Percentiles rank a stretch among this genome's conserved stretches.
Conservation (phyloP, 2,113 vertebrate species). For the Falcunculus frontatus region DNA sequence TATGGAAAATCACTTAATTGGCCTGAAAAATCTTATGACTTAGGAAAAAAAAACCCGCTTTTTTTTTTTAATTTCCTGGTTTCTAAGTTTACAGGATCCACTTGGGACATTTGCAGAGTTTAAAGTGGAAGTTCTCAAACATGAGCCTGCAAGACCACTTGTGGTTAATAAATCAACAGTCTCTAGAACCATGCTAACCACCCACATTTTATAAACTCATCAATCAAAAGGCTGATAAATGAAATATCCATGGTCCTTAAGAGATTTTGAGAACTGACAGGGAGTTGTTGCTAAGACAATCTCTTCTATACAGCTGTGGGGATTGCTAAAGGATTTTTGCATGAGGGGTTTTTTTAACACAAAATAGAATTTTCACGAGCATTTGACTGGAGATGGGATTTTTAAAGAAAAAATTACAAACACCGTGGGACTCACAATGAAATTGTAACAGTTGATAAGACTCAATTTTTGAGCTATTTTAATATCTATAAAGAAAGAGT, state of each 20-base stretch:
- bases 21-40: not conserved
- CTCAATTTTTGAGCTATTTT: not conserved
- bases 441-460: not conserved
- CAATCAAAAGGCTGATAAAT: not conserved
- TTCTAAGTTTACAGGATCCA: not conserved
- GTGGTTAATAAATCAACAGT: not conserved
- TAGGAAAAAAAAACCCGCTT: not conserved
- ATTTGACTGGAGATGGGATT: not conserved
- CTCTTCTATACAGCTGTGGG: not conserved
- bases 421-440: not conserved
- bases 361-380: not conserved
- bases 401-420: constrained; percentile 3
- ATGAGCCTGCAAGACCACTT: not conserved
- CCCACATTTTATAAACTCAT: not conserved
- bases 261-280: not conserved
- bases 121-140: not conserved
- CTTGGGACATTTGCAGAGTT: not conserved
- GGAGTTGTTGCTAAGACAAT: not conserved
- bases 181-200: not conserved
- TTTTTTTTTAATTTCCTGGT: not conserved
- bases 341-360: not conserved
- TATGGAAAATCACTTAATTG: not conserved
- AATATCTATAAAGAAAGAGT: not conserved
- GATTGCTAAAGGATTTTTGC: not conserved
- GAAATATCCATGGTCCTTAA: not conserved